A percentile compares a stretch with the other conserved stretches of the same genome.
Evolutionary conservation across 2,113 vertebrate species (phyloP).

Genomic region (Corythaeola cristata): DNA sequence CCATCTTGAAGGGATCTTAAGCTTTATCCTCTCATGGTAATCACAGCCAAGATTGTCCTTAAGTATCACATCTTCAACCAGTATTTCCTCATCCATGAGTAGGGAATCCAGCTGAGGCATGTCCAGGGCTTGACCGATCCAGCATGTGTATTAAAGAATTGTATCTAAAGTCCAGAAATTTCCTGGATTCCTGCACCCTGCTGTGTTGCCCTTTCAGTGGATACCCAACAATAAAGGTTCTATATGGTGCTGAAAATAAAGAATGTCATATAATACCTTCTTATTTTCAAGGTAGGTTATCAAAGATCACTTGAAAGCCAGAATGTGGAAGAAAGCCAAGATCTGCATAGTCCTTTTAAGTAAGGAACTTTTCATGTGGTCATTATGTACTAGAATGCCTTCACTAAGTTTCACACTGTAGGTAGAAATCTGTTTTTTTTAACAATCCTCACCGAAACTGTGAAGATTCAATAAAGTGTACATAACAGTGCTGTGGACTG

Average conservation of each 20-base stretch:
- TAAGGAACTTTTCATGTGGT: not conserved
- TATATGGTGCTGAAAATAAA: not conserved
- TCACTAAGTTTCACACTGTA: not conserved
- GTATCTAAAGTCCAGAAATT: not conserved
- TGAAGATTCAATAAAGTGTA: not conserved
- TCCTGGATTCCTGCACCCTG: not conserved
- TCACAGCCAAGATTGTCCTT: not conserved
- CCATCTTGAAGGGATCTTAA: not conserved
- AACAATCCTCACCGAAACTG: not conserved
- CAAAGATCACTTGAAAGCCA: not conserved
- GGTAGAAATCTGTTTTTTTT: not conserved
- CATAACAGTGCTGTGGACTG: not conserved
- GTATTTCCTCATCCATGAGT: not conserved
- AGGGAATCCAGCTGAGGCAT: not conserved
- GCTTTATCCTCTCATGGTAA: not conserved
- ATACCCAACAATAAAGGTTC: not conserved
- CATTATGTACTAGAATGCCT: not conserved
- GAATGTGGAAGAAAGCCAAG: not conserved
- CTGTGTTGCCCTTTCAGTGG: not conserved
- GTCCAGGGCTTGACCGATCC: not conserved
- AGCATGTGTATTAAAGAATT: not conserved
- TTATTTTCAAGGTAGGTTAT: not conserved
- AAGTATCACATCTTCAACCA: not conserved
- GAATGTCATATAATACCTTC: not conserved
- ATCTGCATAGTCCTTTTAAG: not conserved